Evolutionary conservation across 2,888 invertebrate species (phyloP).

Genomic region (Aromia moschata): DNA sequence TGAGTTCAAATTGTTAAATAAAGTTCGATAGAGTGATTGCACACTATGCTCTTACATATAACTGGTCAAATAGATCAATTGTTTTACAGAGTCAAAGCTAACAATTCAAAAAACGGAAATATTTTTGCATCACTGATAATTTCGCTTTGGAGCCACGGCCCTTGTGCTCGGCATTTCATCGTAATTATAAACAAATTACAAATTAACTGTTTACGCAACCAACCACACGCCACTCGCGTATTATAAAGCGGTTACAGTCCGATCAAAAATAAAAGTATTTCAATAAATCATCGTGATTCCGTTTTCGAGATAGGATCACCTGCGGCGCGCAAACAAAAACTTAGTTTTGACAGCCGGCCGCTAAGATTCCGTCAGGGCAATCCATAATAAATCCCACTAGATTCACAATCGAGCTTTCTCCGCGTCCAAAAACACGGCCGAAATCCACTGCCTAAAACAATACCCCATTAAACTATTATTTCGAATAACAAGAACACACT

Average conservation of each 20-base stretch:
- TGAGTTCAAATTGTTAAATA: too few relatives aligned
- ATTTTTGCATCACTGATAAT: too few relatives aligned
- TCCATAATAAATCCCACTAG: conserved; percentile 17
- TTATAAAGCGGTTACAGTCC: conserved; percentile 6
- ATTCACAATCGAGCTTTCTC: conserved; percentile 12
- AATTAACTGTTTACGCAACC: neutral
- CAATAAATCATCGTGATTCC: conserved; percentile 42
- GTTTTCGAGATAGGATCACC: conserved; percentile 41
- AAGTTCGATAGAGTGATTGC: too few relatives aligned
- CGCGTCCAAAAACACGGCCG: conserved; percentile 7
- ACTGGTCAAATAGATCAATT: too few relatives aligned
- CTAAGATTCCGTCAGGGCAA: conserved; percentile 13
- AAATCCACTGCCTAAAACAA: conserved; percentile 16
- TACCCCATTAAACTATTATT: conserved; percentile 11
- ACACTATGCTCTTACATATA: too few relatives aligned
- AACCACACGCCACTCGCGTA: neutral
- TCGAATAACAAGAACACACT: conserved; percentile 8
- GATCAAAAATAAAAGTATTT: conserved; percentile 31
- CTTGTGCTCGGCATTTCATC: too few relatives aligned
- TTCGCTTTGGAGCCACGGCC: too few relatives aligned
- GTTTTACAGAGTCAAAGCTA: too few relatives aligned
- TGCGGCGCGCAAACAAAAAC: conserved; percentile 40
- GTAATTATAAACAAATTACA: neutral
- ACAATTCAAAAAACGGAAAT: too few relatives aligned
- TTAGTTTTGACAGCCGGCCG: conserved; percentile 41